Percentiles rank a stretch among this genome's conserved stretches.
Evolutionary conservation across 2,113 vertebrate genomes (phyloP).

Genomic region (Passer montanus): DNA sequence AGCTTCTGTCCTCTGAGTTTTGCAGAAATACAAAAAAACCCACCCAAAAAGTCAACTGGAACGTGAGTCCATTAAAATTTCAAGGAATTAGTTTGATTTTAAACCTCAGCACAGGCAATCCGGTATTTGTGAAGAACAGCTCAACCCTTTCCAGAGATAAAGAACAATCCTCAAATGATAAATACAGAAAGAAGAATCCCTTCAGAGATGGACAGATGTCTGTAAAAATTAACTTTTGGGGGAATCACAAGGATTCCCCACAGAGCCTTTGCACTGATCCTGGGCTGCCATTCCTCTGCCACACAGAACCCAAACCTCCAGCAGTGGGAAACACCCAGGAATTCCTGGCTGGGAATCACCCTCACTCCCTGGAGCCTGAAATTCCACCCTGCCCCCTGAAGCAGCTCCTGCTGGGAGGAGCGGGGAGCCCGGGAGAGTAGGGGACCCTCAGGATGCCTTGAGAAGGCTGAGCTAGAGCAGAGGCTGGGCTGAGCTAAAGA

Average conservation of each 20-base stretch:
- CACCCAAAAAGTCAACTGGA: background rate
- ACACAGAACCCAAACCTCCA: background rate
- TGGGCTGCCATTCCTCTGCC: background rate
- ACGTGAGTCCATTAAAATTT: fast-evolving
- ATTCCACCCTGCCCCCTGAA: background rate
- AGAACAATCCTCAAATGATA: background rate
- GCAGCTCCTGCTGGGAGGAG: background rate
- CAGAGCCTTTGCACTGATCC: background rate
- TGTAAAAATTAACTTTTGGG: background rate
- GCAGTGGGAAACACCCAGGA: background rate
- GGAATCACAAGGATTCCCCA: background rate
- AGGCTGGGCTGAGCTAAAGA: background rate
- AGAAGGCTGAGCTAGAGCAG: background rate
- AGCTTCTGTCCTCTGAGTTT: background rate
- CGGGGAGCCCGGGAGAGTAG: fast-evolving
- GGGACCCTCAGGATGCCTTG: background rate
- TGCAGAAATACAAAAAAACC: background rate
- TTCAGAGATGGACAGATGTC: background rate
- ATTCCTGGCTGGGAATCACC: background rate
- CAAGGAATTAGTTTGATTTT: background rate
- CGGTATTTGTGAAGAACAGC: background rate
- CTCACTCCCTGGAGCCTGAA: background rate
- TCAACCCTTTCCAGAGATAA: background rate
- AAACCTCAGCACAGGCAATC: background rate
- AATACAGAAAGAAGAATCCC: background rate